phyloP scores from a whole-genome alignment of 2,888 invertebrate species.

The Acleris laterana region DNA sequence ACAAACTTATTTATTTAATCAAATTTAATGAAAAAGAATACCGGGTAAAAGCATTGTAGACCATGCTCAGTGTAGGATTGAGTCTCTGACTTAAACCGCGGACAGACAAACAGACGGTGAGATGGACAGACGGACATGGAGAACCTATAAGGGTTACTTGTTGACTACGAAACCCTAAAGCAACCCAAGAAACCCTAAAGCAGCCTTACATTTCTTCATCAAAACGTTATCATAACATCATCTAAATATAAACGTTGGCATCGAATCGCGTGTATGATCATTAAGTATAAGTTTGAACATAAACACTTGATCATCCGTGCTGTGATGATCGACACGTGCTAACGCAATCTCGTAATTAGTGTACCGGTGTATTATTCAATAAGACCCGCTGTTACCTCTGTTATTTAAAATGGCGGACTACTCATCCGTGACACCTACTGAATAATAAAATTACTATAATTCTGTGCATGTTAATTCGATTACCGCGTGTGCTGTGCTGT shows the following conservation, averaged over 20 bases:
- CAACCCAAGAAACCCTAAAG: too few relatives aligned
- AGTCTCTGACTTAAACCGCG: too few relatives aligned
- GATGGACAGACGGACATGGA: too few relatives aligned
- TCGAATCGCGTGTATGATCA: slow-evolving; percentile 8
- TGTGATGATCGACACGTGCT: slow-evolving; percentile 1
- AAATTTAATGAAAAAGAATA: too few relatives aligned
- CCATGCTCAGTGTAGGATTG: too few relatives aligned
- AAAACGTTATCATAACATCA: slow-evolving; percentile 3
- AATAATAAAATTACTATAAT: slow-evolving; percentile 17
- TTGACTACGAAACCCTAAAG: too few relatives aligned
- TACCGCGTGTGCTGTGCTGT: too few relatives aligned
- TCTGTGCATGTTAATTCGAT: background rate
- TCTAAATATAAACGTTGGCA: slow-evolving; percentile 12
- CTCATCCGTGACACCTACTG: slow-evolving; percentile 10
- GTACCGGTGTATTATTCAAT: slow-evolving; percentile 19
- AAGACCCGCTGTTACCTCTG: background rate
- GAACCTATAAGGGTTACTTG: too few relatives aligned
- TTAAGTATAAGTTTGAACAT: slow-evolving; percentile 13
- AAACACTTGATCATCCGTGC: background rate
- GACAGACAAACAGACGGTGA: too few relatives aligned
- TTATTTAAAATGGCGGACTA: background rate
- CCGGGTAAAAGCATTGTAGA: too few relatives aligned
- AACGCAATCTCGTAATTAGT: slow-evolving; percentile 15
- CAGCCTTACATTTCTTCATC: too few relatives aligned
- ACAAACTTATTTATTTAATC: too few relatives aligned